Conservation (phyloP, 2,797 vertebrate genomes). For the Telmatherina bonti region DNA sequence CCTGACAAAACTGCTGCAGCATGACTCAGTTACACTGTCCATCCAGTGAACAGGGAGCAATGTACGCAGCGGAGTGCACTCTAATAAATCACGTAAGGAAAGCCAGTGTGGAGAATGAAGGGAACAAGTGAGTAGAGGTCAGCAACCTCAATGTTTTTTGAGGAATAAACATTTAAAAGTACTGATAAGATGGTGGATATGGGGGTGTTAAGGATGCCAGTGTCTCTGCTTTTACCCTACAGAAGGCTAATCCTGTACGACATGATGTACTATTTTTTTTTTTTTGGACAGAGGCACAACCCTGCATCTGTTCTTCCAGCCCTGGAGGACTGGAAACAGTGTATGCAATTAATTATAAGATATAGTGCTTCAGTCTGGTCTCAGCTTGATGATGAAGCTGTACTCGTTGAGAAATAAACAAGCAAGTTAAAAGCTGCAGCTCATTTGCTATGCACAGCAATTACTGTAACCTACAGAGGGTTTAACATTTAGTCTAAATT, state of each 20-base stretch:
- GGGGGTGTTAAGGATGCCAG: constrained; percentile 23
- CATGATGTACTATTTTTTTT: constrained; percentile 5
- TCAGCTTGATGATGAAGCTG: constrained; percentile 29
- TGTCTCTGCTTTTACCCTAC: constrained; percentile 24
- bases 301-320: constrained; percentile 49
- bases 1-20: constrained; percentile 71
- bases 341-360: constrained; percentile 65
- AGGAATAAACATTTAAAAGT: constrained; percentile 61
- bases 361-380: constrained; percentile 42
- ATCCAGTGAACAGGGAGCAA: constrained; percentile 46
- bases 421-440: constrained; percentile 58
- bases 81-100: constrained; percentile 65
- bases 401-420: constrained; percentile 43
- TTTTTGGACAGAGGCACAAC: constrained; percentile 23
- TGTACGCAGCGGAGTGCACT: constrained; percentile 33
- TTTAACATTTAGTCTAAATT: constrained; percentile 22
- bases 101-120: constrained; percentile 35
- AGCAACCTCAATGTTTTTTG: constrained; percentile 61
- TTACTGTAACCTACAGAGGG: constrained; percentile 45
- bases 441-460: constrained; percentile 55
- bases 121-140: constrained; percentile 58
- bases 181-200: constrained; percentile 42
- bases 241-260: constrained; percentile 6
- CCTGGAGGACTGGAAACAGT: constrained; percentile 40
- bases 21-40: constrained; percentile 69